These are phyloP conservation scores for Yponomeuta sedellus DNA, from an alignment of 2,888 invertebrate species.

Conservation along the genomic window DNA sequence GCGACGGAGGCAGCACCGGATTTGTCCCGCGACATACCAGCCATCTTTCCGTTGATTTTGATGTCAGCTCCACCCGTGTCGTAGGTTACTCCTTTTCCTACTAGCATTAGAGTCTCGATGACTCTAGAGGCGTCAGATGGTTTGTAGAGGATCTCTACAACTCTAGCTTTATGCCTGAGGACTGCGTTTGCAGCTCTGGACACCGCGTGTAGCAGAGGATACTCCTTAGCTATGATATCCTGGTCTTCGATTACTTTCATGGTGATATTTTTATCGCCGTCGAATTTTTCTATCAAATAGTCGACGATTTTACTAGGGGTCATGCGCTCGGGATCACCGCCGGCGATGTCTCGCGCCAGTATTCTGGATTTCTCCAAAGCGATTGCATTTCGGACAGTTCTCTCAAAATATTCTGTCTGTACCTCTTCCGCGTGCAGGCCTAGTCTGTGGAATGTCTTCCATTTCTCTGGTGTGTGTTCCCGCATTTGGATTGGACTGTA, in stretches of 20 bases:
- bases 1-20: slow-evolving; percentile 93
- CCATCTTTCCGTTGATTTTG: slow-evolving; percentile 83
- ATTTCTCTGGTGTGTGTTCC: slow-evolving; percentile 78
- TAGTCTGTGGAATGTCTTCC: slow-evolving; percentile 76
- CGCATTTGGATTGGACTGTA: slow-evolving; percentile 89
- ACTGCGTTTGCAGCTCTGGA: slow-evolving; percentile 83
- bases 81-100: slow-evolving; percentile 92
- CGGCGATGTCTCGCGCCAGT: slow-evolving; percentile 73
- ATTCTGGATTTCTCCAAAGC: slow-evolving; percentile 82
- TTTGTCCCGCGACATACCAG: slow-evolving; percentile 93
- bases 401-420: slow-evolving; percentile 66
- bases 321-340: slow-evolving; percentile 93
- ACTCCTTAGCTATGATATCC: slow-evolving; percentile 79
- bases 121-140: slow-evolving; percentile 65
- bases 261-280: slow-evolving; percentile 75
- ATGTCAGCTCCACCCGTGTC: slow-evolving; percentile 88
- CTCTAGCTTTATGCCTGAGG: slow-evolving; percentile 79
- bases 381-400: slow-evolving; percentile 76
- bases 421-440: slow-evolving; percentile 79
- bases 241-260: slow-evolving; percentile 79
- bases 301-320: slow-evolving; percentile 86
- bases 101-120: slow-evolving; percentile 84
- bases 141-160: slow-evolving; percentile 79
- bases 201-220: slow-evolving; percentile 86
- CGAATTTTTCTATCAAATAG: slow-evolving; percentile 82